phyloP scores from a whole-genome alignment of 1,140 invertebrate species.

The Drosophila azteca region DNA sequence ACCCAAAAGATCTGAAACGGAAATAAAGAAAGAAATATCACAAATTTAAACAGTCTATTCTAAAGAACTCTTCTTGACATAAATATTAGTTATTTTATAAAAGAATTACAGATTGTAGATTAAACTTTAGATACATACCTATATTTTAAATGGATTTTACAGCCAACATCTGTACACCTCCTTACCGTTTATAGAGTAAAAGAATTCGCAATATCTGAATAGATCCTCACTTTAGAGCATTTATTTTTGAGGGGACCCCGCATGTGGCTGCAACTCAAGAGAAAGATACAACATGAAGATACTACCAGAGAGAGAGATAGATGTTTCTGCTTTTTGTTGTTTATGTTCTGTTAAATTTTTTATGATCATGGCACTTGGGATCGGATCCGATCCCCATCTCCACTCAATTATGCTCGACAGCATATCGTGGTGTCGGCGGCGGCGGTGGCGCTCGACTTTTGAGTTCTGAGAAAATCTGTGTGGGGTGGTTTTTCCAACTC shows the following conservation, averaged over 20 bases:
- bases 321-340: conserved; percentile 39
- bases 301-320: conserved; percentile 1
- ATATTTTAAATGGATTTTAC: no score
- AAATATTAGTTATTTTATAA: no score
- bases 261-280: conserved; percentile 19
- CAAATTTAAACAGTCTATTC: not conserved
- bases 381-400: conserved; percentile 1
- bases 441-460: not conserved
- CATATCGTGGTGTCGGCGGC: not conserved
- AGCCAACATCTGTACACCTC: no score
- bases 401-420: conserved; percentile 50
- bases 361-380: conserved; percentile 17
- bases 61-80: no score
- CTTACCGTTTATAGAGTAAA: not conserved
- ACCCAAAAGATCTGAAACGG: no score
- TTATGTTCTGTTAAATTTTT: conserved; percentile 62
- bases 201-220: conserved; percentile 17
- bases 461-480: conserved; percentile 54
- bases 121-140: no score
- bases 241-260: conserved; percentile 44
- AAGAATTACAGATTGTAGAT: no score
- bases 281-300: not conserved
- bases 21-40: not conserved
- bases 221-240: conserved; percentile 36
- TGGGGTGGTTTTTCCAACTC: conserved; percentile 47